Base-by-base conservation (phyloP, 2,888 invertebrate genomes). In the Synergus itoensis region DNA sequence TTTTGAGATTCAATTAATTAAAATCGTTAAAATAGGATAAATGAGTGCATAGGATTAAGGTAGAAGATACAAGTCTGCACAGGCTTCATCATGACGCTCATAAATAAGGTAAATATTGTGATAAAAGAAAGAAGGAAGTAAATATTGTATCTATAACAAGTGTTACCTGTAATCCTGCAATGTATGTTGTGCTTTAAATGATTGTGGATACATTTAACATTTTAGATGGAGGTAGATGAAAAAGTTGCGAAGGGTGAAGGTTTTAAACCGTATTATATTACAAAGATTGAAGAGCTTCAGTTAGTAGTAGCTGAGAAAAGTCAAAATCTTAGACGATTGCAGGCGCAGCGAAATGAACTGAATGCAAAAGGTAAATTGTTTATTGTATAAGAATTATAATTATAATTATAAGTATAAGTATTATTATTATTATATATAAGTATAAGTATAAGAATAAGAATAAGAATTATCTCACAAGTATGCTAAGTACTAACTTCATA, bases 331-430 rank as follows among this genome's bases (percentile, higher is more conserved):
- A 95, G 99, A 78, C 96, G 99, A 91, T 93, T 99, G 82, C 99
- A 99, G 93, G 99, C 99, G 18, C 99, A 99, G 92, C 95, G 99
- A 85, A 99, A 99, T 94, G 99, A 99, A 92, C 95, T 99, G 0
- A 99, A 99, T 93, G 98, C 99, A 11, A 99, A 99, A 96, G 98
- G 97, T 97, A 92, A 40, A 3, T 65, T 40, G 41, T 16, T 60
- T 75, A 28, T 36, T 28, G n/a, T n/a, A n/a, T n/a, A n/a, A n/a
- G n/a, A n/a, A n/a, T n/a, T n/a, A n/a, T n/a, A n/a, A n/a, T n/a
- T n/a, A n/a, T n/a, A n/a, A n/a, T n/a, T n/a, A n/a, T n/a, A n/a
- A n/a, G n/a, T n/a, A n/a, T n/a, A n/a, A n/a, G n/a, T n/a, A n/a
- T n/a, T n/a, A n/a, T n/a, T n/a, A n/a, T n/a, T n/a, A n/a, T n/a